These are phyloP conservation scores for Orthosia gracilis DNA, from an alignment of 2,888 invertebrate genomes.

Conservation along the genomic window DNA sequence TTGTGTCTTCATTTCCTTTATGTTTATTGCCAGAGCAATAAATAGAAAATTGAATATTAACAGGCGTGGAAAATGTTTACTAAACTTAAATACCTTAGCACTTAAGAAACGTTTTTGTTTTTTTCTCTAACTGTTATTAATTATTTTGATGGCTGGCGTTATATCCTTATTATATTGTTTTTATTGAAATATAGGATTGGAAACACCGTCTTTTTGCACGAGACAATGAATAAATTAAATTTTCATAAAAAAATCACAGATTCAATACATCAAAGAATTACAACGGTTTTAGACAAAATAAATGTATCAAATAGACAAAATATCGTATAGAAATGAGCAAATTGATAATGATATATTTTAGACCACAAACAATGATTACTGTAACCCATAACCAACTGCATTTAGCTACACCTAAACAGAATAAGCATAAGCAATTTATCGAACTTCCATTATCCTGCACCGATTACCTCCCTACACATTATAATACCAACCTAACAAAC, in stretches of 20 bases:
- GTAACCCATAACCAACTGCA: neutral
- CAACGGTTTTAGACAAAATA: neutral
- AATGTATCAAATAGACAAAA: neutral
- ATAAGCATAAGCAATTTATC: slow-evolving; percentile 7
- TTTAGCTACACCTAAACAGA: slow-evolving; percentile 8
- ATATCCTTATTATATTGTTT: neutral
- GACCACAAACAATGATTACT: neutral
- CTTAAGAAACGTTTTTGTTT: slow-evolving; percentile 30
- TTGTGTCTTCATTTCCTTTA: slow-evolving; percentile 80
- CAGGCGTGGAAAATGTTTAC: slow-evolving; percentile 70
- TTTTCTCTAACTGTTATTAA: slow-evolving; percentile 23
- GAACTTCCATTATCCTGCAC: neutral
- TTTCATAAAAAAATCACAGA: neutral
- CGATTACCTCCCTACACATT: neutral
- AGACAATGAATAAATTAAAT: neutral
- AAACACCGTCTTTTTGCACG: slow-evolving; percentile 10
- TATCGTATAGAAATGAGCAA: neutral
- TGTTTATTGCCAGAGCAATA: slow-evolving; percentile 75
- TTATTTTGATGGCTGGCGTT: neutral
- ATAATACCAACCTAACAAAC: neutral
- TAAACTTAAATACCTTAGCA: slow-evolving; percentile 62
- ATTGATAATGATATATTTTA: neutral
- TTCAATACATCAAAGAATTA: neutral
- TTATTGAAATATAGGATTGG: slow-evolving; percentile 1
- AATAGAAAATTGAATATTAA: slow-evolving; percentile 77